These are phyloP conservation scores for Echinops telfairi DNA, from an alignment of 2,113 vertebrate genomes.

Conservation along the genomic window DNA sequence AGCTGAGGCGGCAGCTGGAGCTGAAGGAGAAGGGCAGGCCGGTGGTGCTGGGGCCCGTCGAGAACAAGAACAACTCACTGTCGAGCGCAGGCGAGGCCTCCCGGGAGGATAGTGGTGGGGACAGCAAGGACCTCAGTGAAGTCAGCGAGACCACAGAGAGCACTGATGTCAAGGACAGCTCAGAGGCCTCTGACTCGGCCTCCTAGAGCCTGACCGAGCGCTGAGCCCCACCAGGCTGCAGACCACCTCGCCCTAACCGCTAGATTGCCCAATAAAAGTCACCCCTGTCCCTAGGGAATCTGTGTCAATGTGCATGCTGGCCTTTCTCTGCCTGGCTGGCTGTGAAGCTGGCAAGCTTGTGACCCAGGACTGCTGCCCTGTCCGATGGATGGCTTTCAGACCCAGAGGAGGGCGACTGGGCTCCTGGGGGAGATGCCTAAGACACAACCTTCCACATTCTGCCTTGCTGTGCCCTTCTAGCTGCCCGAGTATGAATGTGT, in stretches of 20 bases:
- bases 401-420: background rate
- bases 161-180: slow-evolving; percentile 95
- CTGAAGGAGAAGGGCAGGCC: slow-evolving; percentile 84
- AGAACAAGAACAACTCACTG: slow-evolving; percentile 75
- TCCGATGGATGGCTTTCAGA: slow-evolving; percentile 61
- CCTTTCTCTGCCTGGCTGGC: background rate
- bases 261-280: slow-evolving; percentile 70
- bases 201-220: slow-evolving; percentile 81
- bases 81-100: slow-evolving; percentile 79
- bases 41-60: slow-evolving; percentile 74
- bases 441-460: background rate
- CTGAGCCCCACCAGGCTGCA: background rate
- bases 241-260: background rate
- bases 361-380: background rate
- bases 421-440: background rate
- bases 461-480: background rate
- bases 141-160: slow-evolving; percentile 96
- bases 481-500: background rate
- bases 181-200: slow-evolving; percentile 89
- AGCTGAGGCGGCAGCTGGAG: slow-evolving; percentile 88
- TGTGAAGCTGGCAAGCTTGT: background rate
- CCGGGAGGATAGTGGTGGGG: slow-evolving; percentile 90
- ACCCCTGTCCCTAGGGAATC: slow-evolving; percentile 59
- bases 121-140: slow-evolving; percentile 95
- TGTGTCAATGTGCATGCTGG: background rate